Conservation (phyloP, 2,113 vertebrate species). For the Scortum barcoo region DNA sequence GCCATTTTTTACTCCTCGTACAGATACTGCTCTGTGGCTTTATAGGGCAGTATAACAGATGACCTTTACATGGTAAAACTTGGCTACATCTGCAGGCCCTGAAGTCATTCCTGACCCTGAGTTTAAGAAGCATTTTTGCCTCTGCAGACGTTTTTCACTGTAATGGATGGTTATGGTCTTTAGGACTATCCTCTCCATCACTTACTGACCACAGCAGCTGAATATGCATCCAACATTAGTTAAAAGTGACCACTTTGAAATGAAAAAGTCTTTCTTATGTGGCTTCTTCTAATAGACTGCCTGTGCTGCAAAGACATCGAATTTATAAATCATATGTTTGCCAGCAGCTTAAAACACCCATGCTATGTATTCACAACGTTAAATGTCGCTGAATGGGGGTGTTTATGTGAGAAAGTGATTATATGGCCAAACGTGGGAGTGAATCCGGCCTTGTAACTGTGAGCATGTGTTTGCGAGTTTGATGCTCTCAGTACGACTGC, state of each 20-base stretch:
- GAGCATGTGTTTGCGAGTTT: conserved; percentile 60
- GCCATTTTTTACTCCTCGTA: neutral
- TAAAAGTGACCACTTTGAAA: neutral
- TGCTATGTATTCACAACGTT: conserved; percentile 7
- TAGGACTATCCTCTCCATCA: neutral
- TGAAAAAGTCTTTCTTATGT: neutral
- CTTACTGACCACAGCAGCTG: neutral
- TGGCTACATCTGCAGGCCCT: neutral
- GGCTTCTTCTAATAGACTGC: neutral
- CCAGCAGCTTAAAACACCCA: conserved; percentile 21
- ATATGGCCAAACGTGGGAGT: conserved; percentile 21
- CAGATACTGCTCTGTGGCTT: conserved; percentile 12
- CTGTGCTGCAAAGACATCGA: neutral
- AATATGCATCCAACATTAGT: neutral
- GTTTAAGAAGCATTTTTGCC: conserved; percentile 19
- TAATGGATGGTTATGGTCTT: conserved; percentile 1
- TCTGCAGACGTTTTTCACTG: neutral
- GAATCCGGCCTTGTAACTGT: conserved; percentile 31
- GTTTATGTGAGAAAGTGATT: conserved; percentile 42
- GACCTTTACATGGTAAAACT: conserved; percentile 32
- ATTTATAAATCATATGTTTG: neutral
- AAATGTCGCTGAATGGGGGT: conserved; percentile 3
- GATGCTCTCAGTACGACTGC: conserved; percentile 50
- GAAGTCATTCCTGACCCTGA: conserved; percentile 20
- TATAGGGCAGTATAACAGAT: conserved; percentile 24